Evolutionary conservation across 2,888 invertebrate species (phyloP).

Genomic region (Homarus gammarus): DNA sequence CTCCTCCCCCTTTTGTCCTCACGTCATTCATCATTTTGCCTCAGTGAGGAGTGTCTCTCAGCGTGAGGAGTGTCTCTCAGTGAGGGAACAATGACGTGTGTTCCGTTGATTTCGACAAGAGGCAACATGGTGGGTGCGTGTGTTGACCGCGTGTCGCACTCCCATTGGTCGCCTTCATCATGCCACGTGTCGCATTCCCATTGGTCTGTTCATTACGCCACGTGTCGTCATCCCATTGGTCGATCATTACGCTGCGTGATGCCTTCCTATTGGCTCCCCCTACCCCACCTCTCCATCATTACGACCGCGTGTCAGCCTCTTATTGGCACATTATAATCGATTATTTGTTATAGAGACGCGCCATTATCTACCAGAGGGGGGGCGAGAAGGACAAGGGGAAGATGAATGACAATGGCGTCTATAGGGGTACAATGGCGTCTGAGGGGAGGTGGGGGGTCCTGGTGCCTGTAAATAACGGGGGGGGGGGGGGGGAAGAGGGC

Average conservation of each 20-base stretch:
- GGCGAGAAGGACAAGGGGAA: too few species aligned
- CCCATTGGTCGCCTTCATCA: neutral
- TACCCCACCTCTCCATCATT: neutral
- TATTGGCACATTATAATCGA: neutral
- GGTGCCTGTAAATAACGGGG: neutral
- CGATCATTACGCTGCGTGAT: neutral
- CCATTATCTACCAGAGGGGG: neutral
- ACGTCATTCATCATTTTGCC: too few species aligned
- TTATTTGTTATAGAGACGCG: neutral
- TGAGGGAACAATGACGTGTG: neutral
- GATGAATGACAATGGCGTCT: too few species aligned
- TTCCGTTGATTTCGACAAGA: neutral
- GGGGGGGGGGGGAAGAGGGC: neutral
- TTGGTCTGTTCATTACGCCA: neutral
- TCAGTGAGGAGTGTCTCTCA: too few species aligned
- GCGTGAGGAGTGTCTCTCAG: too few species aligned
- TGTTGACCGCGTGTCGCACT: slow-evolving; percentile 13
- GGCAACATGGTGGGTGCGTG: slow-evolving; percentile 26
- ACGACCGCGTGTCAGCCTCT: neutral
- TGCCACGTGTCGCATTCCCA: neutral
- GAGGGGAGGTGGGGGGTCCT: neutral
- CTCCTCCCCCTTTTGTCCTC: too few species aligned
- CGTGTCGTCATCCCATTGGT: slow-evolving; percentile 19
- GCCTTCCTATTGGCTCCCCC: neutral
- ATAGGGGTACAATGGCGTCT: neutral